Evolutionary conservation across 2,888 invertebrate genomes (phyloP).

Genomic region (Vannuccia rotundouncinata): DNA sequence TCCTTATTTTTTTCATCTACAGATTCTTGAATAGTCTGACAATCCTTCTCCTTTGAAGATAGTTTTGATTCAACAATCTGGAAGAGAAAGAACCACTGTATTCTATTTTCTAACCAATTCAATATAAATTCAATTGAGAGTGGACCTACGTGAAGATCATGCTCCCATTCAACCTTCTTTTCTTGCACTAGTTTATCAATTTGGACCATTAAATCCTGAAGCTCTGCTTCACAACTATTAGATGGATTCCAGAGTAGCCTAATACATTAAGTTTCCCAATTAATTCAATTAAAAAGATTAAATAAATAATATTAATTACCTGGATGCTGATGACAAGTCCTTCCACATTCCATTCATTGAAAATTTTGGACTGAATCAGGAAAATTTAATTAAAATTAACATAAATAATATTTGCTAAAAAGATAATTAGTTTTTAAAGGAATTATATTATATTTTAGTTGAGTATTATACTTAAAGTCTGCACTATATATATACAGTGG

Average conservation of each 20-base stretch:
- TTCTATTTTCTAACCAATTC: neutral
- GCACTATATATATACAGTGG: too few species aligned
- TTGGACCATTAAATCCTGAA: constrained; percentile 38
- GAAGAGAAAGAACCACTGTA: neutral
- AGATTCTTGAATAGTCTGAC: neutral
- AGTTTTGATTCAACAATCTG: constrained; percentile 3
- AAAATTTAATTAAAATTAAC: too few species aligned
- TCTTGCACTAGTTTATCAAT: constrained; percentile 36
- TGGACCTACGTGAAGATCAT: constrained; percentile 30
- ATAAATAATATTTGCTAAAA: too few species aligned
- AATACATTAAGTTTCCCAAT: too few species aligned
- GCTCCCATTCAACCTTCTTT: constrained; percentile 37
- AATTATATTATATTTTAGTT: too few species aligned
- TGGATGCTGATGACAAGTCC: neutral
- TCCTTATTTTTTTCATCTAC: neutral
- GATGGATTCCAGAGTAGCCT: constrained; percentile 6
- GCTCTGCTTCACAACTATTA: constrained; percentile 36
- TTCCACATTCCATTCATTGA: too few species aligned
- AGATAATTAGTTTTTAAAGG: too few species aligned
- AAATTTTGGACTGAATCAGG: too few species aligned
- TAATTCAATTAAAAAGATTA: neutral
- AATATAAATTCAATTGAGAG: neutral
- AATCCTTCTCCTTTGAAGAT: neutral
- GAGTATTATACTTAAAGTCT: too few species aligned
- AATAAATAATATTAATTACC: neutral